phyloP scores from a whole-genome alignment of 2,888 invertebrate genomes.

The Agrenia bidenticulata region DNA sequence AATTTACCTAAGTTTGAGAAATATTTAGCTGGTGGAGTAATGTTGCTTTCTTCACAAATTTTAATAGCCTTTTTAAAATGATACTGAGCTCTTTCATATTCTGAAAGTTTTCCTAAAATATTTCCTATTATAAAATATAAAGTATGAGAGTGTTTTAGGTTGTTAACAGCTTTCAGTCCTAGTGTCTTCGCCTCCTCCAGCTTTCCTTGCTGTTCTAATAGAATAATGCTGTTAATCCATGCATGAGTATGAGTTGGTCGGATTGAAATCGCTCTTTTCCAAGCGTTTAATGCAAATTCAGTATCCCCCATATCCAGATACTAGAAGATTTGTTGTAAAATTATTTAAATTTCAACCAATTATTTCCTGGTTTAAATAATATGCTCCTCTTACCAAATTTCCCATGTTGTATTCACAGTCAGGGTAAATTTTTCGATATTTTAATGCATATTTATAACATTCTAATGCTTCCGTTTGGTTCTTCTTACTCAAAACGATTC shows the following conservation, averaged over 20 bases:
- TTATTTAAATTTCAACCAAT: too few relatives aligned
- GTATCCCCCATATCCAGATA: conserved; percentile 75
- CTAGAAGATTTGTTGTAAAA: conserved; percentile 58
- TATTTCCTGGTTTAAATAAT: not conserved
- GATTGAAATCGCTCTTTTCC: conserved; percentile 76
- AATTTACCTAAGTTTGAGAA: conserved; percentile 81
- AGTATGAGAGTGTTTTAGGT: conserved; percentile 72
- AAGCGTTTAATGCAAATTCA: conserved; percentile 73
- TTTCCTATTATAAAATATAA: conserved; percentile 86
- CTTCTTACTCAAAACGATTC: conserved; percentile 80
- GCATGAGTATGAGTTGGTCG: conserved; percentile 79
- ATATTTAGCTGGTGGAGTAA: conserved; percentile 72
- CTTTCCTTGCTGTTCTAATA: conserved; percentile 75
- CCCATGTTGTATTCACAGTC: conserved; percentile 95
- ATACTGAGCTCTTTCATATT: conserved; percentile 75
- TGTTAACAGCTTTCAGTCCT: conserved; percentile 69
- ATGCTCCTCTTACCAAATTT: conserved; percentile 69
- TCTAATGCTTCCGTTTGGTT: conserved; percentile 70
- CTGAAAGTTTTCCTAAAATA: conserved; percentile 77
- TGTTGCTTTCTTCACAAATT: conserved; percentile 55
- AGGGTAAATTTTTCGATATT: conserved; percentile 75
- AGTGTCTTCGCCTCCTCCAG: conserved; percentile 69
- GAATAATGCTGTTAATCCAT: conserved; percentile 88
- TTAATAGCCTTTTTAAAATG: conserved; percentile 76
- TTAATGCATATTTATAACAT: conserved; percentile 78